Conservation (phyloP, 2,113 vertebrate species). For the Sula dactylatra region DNA sequence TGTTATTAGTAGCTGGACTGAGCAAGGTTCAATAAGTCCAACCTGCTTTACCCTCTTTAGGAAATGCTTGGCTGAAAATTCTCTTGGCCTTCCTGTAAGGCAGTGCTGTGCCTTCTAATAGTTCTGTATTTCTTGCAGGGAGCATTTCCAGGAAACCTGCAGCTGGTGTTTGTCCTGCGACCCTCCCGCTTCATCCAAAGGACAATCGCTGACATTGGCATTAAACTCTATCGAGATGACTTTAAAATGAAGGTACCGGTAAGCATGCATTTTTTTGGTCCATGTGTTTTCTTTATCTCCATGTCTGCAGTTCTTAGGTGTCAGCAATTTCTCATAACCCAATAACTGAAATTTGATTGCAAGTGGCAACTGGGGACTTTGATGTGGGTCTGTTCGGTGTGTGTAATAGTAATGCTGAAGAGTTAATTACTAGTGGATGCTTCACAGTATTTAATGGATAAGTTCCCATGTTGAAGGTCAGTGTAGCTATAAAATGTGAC, state of each 20-base stretch:
- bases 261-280: constrained; percentile 71
- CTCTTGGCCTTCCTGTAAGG: neutral
- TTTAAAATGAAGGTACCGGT: constrained; percentile 99
- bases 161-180: constrained; percentile 89
- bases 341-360: neutral
- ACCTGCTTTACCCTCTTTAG: neutral
- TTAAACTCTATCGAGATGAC: constrained; percentile 90
- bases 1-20: neutral
- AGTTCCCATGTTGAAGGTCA: neutral
- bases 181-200: constrained; percentile 90
- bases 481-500: neutral
- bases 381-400: neutral
- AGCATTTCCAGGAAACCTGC: constrained; percentile 92
- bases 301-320: neutral
- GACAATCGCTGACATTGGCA: constrained; percentile 89
- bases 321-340: neutral
- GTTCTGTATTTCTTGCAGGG: constrained; percentile 70
- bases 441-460: neutral
- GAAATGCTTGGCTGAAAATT: neutral
- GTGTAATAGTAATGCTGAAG: neutral
- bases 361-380: neutral
- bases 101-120: neutral
- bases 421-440: neutral
- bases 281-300: neutral
- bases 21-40: neutral